Evolutionary conservation across 2,113 vertebrate genomes (phyloP).

Genomic region (Megaceryle maxima): DNA sequence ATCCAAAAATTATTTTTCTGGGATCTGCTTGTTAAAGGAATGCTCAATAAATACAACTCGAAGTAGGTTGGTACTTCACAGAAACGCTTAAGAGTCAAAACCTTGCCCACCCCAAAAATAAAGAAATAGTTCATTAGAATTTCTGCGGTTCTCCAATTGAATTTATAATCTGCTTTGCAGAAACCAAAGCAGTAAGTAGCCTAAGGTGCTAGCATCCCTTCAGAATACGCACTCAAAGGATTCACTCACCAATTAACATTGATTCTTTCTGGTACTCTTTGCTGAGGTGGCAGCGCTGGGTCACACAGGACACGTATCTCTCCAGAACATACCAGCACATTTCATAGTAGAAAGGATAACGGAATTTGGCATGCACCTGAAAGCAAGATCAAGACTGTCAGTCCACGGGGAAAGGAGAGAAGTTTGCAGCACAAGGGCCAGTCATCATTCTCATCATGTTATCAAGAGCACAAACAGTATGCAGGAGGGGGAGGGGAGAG

Average conservation of each 20-base stretch:
- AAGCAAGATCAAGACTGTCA: conserved; percentile 51
- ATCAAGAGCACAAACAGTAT: conserved; percentile 59
- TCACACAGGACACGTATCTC: conserved; percentile 92
- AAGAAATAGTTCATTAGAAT: background rate
- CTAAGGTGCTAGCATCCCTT: background rate
- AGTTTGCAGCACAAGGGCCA: conserved; percentile 24
- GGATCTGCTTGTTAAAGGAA: background rate
- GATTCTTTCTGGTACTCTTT: conserved; percentile 85
- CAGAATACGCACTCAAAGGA: background rate
- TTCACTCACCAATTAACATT: conserved; percentile 84
- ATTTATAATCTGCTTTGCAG: background rate
- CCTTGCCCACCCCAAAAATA: background rate
- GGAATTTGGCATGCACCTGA: conserved; percentile 95
- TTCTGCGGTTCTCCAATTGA: background rate
- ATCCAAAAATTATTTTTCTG: background rate
- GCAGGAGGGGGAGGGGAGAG: conserved; percentile 29
- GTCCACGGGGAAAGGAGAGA: background rate
- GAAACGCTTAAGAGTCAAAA: background rate
- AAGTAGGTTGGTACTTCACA: background rate
- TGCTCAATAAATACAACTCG: background rate
- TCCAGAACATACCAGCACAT: conserved; percentile 99
- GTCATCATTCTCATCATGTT: conserved; percentile 47
- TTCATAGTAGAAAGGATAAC: conserved; percentile 98
- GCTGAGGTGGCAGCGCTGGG: conserved; percentile 88
- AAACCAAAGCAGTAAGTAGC: conserved; percentile 20